A percentile compares a stretch with the other conserved stretches of the same genome.
These are phyloP conservation scores for Cantharis nigra DNA, from an alignment of 2,888 invertebrate genomes.

Conservation along the genomic window DNA sequence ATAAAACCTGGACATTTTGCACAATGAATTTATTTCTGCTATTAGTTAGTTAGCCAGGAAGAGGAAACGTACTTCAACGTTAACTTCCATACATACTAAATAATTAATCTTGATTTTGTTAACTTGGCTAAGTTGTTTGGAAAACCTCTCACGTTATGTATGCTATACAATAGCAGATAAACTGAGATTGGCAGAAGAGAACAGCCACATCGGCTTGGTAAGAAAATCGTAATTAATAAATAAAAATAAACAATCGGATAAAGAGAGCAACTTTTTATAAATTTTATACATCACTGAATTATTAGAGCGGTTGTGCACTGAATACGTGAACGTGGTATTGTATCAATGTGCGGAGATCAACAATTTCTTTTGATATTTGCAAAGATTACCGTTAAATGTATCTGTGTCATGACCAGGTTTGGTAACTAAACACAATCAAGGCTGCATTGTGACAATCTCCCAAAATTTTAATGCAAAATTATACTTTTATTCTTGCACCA, in stretches of 20 bases:
- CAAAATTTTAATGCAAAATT: slow-evolving; percentile 12
- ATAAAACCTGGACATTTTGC: neutral
- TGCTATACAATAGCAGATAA: neutral
- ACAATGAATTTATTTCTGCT: neutral
- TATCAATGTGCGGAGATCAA: slow-evolving; percentile 31
- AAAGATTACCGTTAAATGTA: slow-evolving; percentile 34
- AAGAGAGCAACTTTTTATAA: neutral
- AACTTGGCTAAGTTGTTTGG: neutral
- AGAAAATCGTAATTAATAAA: neutral
- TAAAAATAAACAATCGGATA: neutral
- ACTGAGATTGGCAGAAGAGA: too few species aligned
- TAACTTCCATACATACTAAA: neutral
- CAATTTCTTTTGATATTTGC: slow-evolving; percentile 35
- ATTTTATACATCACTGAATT: slow-evolving; percentile 6
- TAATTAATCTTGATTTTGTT: neutral
- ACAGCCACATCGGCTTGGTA: neutral
- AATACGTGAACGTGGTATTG: slow-evolving; percentile 20
- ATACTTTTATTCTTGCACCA: neutral
- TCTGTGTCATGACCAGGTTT: slow-evolving; percentile 38
- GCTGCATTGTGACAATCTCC: slow-evolving; percentile 27
- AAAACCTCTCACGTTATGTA: neutral
- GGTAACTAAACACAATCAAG: slow-evolving; percentile 32
- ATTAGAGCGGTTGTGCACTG: slow-evolving; percentile 20
- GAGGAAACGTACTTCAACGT: neutral
- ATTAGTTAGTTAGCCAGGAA: neutral